Evolutionary conservation across 2,888 invertebrate species (phyloP).

Genomic region (Petrolisthes cinctipes): DNA sequence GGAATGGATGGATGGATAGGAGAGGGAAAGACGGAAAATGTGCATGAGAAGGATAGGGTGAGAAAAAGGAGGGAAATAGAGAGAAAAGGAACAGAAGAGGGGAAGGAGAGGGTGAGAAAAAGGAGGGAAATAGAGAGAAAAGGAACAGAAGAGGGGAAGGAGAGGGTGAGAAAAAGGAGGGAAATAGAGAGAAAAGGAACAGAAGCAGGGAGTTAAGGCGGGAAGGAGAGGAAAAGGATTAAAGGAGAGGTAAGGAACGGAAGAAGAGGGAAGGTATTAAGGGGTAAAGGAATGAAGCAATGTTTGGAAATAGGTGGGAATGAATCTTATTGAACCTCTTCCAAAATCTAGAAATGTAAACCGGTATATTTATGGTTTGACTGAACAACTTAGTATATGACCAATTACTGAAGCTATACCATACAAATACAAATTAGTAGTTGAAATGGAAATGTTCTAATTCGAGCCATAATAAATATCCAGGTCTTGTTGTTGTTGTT

Average conservation of each 20-base stretch:
- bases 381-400: not conserved
- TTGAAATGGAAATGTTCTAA: not conserved
- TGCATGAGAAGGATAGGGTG: not conserved
- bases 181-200: not conserved
- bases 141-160: not conserved
- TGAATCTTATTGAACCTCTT: no score
- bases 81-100: not conserved
- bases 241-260: not conserved
- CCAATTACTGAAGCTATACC: not conserved
- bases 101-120: not conserved
- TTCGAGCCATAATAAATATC: no score
- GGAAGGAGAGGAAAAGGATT: not conserved
- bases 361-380: no score
- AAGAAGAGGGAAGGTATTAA: not conserved
- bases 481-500: no score
- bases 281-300: not conserved
- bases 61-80: not conserved
- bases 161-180: not conserved
- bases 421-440: not conserved
- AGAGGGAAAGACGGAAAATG: not conserved
- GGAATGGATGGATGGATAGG: not conserved
- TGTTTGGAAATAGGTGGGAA: not conserved
- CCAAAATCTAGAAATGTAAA: no score
- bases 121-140: not conserved
- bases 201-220: not conserved